Evolutionary conservation across 2,888 invertebrate genomes (phyloP), one percentile per base, ranked within the genome.

Genomic region (Apotomis capreana): DNA sequence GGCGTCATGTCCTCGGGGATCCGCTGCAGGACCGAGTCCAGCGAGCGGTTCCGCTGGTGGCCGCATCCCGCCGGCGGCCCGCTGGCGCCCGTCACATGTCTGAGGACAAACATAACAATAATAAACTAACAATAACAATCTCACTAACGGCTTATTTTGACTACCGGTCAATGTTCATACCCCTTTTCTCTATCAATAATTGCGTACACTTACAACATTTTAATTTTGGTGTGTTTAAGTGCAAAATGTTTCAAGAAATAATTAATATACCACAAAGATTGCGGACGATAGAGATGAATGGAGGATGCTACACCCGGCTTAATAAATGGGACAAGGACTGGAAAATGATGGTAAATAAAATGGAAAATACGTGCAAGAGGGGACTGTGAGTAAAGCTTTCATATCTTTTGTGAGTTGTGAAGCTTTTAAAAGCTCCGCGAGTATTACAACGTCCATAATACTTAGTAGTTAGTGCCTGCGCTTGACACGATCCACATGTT

Each of bases 11-110:
- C 97, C 94, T 97, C 97, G 74, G 97, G 97, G 86, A 98, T 97
- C 88, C 97, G 94, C 88, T 97, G 97, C 77, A 97, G 94, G 74
- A 97, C 98, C 73, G 97, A 98, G 89, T 98, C 98, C 87, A 98
- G 93, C 86, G 97, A 97, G 78, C 98, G 95, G 94, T 98, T 98
- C 81, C 98, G 95, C 90, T 97, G 97, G 87, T 97, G 97, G 82
- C 96, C 95, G 77, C 96, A 92, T 90, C 91, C 92, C 75, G 91
- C 87, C 64, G 92, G 90, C 87, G 92, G 92, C 84, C 91, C 91
- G 73, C 82, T 89, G 52, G 87, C 83, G 67, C 89, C 88, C 83
- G 90, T 91, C 91, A 92, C 91, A 89, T 93, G 91, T 83, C 93
- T 93, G 85, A 54, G 79, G 82, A 89, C 89, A 92, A 89, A 83